These are phyloP conservation scores for Ciconia maguari DNA, from an alignment of 2,113 vertebrate species.

Conservation along the genomic window DNA sequence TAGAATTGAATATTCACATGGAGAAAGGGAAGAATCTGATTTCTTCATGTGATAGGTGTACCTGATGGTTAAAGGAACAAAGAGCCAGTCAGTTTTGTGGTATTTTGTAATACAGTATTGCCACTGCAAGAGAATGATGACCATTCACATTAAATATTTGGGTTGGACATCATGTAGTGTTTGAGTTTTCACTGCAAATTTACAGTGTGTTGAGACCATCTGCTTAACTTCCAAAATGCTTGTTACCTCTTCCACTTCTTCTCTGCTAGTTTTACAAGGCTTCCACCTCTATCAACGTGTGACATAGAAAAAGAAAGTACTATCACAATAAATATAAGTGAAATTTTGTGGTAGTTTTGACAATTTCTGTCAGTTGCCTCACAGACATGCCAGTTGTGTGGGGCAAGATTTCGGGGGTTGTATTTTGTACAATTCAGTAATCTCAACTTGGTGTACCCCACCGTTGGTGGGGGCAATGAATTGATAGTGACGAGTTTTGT, in stretches of 20 bases:
- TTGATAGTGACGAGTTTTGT: neutral
- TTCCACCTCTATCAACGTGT: neutral
- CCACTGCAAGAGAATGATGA: neutral
- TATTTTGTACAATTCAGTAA: neutral
- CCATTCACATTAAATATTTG: neutral
- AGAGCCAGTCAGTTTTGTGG: neutral
- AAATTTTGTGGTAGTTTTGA: neutral
- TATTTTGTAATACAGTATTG: neutral
- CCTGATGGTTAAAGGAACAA: neutral
- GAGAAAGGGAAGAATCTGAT: neutral
- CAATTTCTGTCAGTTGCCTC: neutral
- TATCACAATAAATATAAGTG: neutral
- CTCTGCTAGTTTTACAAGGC: neutral
- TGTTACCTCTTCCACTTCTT: neutral
- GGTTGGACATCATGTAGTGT: neutral
- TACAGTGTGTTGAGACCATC: neutral
- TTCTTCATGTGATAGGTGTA: neutral
- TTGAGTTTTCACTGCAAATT: neutral
- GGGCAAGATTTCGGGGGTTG: neutral
- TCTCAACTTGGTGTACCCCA: neutral
- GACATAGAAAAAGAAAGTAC: neutral
- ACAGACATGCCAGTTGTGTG: neutral
- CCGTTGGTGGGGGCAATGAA: accelerated
- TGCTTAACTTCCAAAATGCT: neutral
- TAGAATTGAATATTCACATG: neutral